Evolutionary conservation across 2,888 invertebrate genomes (phyloP).

Genomic region (Pandemis corylana): DNA sequence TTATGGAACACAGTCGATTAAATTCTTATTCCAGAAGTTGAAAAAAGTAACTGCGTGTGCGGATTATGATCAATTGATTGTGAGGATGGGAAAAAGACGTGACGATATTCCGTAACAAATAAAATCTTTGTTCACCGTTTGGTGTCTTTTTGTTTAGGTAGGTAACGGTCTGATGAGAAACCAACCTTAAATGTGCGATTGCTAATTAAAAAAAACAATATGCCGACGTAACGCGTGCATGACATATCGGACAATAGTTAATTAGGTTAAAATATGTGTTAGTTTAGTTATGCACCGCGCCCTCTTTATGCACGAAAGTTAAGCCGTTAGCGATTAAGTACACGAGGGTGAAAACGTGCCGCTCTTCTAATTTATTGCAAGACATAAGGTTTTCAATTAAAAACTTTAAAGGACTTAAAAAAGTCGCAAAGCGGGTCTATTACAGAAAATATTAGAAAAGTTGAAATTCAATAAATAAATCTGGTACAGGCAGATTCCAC

Average conservation of each 20-base stretch:
- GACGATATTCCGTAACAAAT: too few species aligned
- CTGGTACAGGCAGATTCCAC: too few species aligned
- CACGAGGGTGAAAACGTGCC: constrained; percentile 28
- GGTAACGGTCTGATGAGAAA: neutral
- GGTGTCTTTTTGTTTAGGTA: too few species aligned
- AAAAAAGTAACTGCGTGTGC: too few species aligned
- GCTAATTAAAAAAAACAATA: neutral
- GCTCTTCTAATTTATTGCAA: constrained; percentile 26
- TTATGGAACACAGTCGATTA: too few species aligned
- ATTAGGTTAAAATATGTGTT: constrained; percentile 46
- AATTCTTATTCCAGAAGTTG: too few species aligned
- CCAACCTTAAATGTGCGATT: neutral
- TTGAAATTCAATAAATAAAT: neutral
- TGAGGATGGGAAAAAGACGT: neutral
- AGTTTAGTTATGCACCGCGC: constrained; percentile 41
- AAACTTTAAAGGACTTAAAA: constrained; percentile 13
- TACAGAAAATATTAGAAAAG: constrained; percentile 2
- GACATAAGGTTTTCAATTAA: constrained; percentile 28
- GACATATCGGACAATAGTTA: constrained; percentile 38
- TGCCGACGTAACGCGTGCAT: neutral
- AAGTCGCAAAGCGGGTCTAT: neutral
- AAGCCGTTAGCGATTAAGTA: constrained; percentile 29
- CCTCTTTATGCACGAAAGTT: constrained; percentile 42
- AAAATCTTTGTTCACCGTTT: too few species aligned
- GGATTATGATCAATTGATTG: neutral